phyloP scores from a whole-genome alignment of 2,888 invertebrate species.

The Macrosoma leucophasiata region DNA sequence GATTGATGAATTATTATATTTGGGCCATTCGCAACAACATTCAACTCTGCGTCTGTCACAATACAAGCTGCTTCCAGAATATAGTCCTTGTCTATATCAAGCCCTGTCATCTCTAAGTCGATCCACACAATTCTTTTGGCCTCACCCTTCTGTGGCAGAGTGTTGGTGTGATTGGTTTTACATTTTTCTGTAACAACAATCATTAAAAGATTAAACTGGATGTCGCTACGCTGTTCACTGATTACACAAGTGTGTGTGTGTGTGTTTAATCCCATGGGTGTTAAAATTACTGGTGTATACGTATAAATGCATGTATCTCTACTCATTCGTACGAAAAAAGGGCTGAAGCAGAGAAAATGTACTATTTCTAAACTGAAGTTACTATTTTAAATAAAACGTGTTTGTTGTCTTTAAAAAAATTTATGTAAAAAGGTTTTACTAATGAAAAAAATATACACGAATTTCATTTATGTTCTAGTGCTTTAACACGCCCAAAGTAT shows the following conservation, averaged over 20 bases:
- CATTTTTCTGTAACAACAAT: slow-evolving; percentile 14
- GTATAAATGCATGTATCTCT: too few relatives aligned
- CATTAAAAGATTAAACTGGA: slow-evolving; percentile 9
- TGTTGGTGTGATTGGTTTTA: slow-evolving; percentile 14
- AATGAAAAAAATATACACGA: too few relatives aligned
- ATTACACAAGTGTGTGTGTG: too few relatives aligned
- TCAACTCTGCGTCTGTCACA: slow-evolving; percentile 87
- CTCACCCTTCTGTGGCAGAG: too few relatives aligned
- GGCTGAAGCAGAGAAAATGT: too few relatives aligned
- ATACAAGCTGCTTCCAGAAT: slow-evolving; percentile 94
- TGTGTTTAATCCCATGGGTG: too few relatives aligned
- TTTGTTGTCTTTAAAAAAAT: not conserved
- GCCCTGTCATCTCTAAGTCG: slow-evolving; percentile 93
- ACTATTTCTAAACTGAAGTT: too few relatives aligned
- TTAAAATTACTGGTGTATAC: too few relatives aligned
- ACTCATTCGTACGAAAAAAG: too few relatives aligned
- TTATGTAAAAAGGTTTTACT: too few relatives aligned
- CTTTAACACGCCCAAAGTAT: too few relatives aligned
- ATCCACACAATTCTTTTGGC: slow-evolving; percentile 80
- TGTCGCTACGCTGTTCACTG: not conserved
- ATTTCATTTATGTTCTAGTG: too few relatives aligned
- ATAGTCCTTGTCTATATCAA: slow-evolving; percentile 83
- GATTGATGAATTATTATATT: slow-evolving; percentile 87
- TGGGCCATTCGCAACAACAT: slow-evolving; percentile 84
- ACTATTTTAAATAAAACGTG: not conserved